Conservation (phyloP, 2,888 invertebrate genomes). For the Scaptomyza polygonia region DNA sequence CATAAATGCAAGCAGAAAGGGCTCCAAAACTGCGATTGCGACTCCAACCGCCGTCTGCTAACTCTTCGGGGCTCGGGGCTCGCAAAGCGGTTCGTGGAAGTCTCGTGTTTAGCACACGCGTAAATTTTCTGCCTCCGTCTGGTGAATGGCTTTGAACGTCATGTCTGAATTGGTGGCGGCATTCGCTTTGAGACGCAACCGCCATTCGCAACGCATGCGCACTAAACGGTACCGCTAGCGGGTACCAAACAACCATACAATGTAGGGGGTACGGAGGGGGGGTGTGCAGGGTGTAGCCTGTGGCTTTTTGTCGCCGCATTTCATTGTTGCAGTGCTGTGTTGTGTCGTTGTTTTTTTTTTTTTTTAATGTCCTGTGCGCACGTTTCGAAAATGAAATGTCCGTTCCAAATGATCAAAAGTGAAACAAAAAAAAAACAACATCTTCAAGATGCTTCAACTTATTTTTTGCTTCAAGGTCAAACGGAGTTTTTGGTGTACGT, state of each 20-base stretch:
- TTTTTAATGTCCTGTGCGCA: constrained; percentile 38
- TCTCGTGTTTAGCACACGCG: constrained; percentile 85
- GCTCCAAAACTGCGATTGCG: constrained; percentile 9
- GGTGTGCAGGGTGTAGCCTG: constrained; percentile 10
- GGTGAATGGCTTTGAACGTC: constrained; percentile 10
- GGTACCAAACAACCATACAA: constrained; percentile 32
- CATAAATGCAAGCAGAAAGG: constrained; percentile 55
- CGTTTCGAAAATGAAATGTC: constrained; percentile 73
- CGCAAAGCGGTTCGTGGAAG: constrained; percentile 82
- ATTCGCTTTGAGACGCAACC: constrained; percentile 79
- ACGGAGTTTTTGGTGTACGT: constrained; percentile 32
- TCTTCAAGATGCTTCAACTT: constrained; percentile 46
- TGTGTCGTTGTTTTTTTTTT: background rate
- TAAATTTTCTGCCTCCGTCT: constrained; percentile 78
- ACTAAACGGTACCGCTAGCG: constrained; percentile 83
- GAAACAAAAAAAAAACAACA: constrained; percentile 35
- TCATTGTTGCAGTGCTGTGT: constrained; percentile 64
- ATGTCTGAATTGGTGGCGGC: constrained; percentile 70
- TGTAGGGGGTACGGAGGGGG: too few relatives aligned
- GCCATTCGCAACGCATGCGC: constrained; percentile 83
- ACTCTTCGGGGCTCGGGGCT: constrained; percentile 17
- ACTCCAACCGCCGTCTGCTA: constrained; percentile 7
- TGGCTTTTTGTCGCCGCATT: constrained; percentile 71
- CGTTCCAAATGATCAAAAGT: constrained; percentile 72
- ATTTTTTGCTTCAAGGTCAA: constrained; percentile 68